Percentiles rank a stretch among this genome's conserved stretches.
Evolutionary conservation across 2,888 invertebrate species (phyloP).

Genomic region (Campaea margaritaria): DNA sequence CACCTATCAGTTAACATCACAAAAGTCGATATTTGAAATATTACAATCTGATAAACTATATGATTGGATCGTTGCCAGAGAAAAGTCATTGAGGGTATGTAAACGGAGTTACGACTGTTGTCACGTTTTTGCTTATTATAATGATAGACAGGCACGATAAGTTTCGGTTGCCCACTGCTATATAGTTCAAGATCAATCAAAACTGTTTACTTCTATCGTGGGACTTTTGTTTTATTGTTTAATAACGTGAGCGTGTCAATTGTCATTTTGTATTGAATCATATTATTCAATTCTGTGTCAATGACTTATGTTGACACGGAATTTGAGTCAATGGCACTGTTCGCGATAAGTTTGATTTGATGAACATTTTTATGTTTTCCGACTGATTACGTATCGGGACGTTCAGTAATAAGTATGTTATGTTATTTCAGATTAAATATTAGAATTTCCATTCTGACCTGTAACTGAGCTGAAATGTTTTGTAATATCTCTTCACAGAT

Average conservation of each 20-base stretch:
- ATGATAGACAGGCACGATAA: conserved; percentile 41
- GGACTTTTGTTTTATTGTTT: conserved; percentile 28
- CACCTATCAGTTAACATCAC: conserved; percentile 17
- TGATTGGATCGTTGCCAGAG: conserved; percentile 29
- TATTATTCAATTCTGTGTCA: conserved; percentile 30
- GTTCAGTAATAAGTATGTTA: neutral
- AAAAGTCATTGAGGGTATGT: conserved; percentile 13
- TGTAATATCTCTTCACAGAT: too few species aligned
- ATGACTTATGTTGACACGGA: conserved; percentile 15
- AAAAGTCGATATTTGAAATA: conserved; percentile 33
- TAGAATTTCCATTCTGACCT: too few species aligned
- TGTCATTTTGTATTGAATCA: conserved; percentile 23
- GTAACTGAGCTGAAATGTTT: too few species aligned
- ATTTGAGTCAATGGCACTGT: conserved; percentile 23
- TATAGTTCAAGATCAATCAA: conserved; percentile 40
- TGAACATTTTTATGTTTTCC: too few species aligned
- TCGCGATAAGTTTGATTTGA: too few species aligned
- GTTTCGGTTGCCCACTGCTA: conserved; percentile 27
- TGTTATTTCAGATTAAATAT: neutral
- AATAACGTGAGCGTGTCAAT: conserved; percentile 25
- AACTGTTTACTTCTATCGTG: conserved; percentile 27
- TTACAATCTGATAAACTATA: conserved; percentile 41
- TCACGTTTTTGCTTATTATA: conserved; percentile 37
- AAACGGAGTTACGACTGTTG: conserved; percentile 11
- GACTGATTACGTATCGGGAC: neutral